Evolutionary conservation across 2,888 invertebrate genomes (phyloP).

Genomic region (Drosophila falleni): DNA sequence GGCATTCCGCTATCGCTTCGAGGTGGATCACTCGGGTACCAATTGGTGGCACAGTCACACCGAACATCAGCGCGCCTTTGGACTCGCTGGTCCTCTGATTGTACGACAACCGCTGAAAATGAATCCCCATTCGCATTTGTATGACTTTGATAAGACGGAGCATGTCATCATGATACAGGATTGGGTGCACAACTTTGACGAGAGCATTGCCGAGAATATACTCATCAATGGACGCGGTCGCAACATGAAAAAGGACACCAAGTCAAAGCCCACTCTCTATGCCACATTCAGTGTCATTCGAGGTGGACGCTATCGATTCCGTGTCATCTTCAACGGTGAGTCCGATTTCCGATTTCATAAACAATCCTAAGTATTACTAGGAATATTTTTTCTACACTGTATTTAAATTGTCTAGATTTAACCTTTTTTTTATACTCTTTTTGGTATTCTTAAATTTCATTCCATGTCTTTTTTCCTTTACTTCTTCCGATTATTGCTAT

Average conservation of each 20-base stretch:
- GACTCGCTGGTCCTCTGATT: conserved; percentile 77
- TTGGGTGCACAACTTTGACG: conserved; percentile 79
- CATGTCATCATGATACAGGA: conserved; percentile 82
- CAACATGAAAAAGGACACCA: conserved; percentile 59
- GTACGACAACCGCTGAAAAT: conserved; percentile 68
- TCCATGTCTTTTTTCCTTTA: no score
- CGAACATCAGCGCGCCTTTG: conserved; percentile 80
- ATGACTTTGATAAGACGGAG: conserved; percentile 80
- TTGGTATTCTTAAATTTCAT: no score
- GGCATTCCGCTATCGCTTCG: conserved; percentile 82
- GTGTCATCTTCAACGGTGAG: conserved; percentile 81
- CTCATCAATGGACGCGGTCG: conserved; percentile 81
- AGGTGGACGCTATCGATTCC: conserved; percentile 82
- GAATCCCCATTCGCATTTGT: conserved; percentile 74
- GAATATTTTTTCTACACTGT: no score
- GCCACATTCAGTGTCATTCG: conserved; percentile 73
- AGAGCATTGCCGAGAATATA: conserved; percentile 74
- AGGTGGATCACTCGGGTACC: conserved; percentile 79
- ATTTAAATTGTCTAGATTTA: no score
- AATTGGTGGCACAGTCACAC: conserved; percentile 84
- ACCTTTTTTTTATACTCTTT: no score
- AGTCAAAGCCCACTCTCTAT: conserved; percentile 69
- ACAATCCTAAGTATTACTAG: no score
- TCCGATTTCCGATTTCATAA: background rate
- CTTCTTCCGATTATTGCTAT: no score